A percentile compares a stretch with the other conserved stretches of the same genome.
These are phyloP conservation scores for Dryobota labecula DNA, from an alignment of 2,888 invertebrate genomes.

Conservation along the genomic window DNA sequence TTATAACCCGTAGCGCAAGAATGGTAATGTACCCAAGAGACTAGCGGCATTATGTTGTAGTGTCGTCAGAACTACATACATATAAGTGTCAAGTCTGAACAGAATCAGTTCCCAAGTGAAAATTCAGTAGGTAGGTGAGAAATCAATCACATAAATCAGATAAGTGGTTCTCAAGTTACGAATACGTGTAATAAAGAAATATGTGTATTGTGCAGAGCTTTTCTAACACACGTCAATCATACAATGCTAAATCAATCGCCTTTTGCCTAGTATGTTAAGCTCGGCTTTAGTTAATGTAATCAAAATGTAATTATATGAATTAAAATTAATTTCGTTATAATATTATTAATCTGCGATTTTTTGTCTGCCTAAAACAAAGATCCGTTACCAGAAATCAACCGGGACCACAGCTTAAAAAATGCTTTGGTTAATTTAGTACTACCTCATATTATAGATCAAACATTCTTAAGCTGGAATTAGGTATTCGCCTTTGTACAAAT, in stretches of 20 bases:
- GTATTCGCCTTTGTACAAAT: constrained; percentile 24
- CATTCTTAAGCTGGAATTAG: neutral
- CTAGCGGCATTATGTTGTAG: too few species aligned
- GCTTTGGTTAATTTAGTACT: neutral
- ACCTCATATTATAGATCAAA: neutral
- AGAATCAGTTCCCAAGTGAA: too few species aligned
- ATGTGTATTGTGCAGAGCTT: too few species aligned
- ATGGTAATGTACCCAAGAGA: too few species aligned
- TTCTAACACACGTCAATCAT: too few species aligned
- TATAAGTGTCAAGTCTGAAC: too few species aligned
- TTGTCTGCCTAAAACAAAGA: neutral
- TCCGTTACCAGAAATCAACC: neutral
- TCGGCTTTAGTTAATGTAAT: neutral
- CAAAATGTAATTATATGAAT: too few species aligned
- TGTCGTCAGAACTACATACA: too few species aligned
- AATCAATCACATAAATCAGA: too few species aligned
- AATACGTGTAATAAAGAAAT: too few species aligned
- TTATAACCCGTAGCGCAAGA: too few species aligned
- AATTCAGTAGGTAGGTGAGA: too few species aligned
- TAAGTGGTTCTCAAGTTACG: neutral
- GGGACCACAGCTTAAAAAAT: neutral
- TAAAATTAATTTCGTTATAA: neutral
- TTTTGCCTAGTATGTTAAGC: neutral
- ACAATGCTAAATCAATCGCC: neutral
- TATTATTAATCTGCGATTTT: neutral